phyloP scores from a whole-genome alignment of 2,797 vertebrate genomes.

The Phaenicophaeus curvirostris region DNA sequence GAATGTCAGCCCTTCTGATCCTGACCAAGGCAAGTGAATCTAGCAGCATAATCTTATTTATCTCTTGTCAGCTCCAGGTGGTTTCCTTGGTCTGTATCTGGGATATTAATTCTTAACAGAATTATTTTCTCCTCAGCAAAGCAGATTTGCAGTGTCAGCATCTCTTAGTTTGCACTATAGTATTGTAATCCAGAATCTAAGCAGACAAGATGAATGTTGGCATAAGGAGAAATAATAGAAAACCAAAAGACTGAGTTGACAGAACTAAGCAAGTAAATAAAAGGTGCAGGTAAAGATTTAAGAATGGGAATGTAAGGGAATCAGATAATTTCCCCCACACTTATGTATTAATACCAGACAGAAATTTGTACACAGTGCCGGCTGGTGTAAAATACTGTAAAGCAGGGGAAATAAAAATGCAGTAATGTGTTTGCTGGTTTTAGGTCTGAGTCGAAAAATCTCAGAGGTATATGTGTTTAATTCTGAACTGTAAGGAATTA shows the following conservation, averaged over 20 bases:
- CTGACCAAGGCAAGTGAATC: constrained; percentile 32
- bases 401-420: neutral
- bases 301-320: neutral
- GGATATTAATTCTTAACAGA: constrained; percentile 56
- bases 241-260: neutral
- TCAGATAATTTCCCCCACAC: neutral
- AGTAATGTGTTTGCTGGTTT: neutral
- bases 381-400: neutral
- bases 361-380: neutral
- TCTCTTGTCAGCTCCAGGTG: constrained; percentile 35
- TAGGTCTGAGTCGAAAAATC: neutral
- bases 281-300: neutral
- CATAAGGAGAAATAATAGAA: neutral
- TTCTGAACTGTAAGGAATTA: neutral
- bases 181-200: neutral
- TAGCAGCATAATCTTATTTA: constrained; percentile 40
- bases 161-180: neutral
- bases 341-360: neutral
- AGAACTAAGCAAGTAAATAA: neutral
- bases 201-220: neutral
- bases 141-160: constrained; percentile 39
- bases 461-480: neutral
- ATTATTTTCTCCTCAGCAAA: constrained; percentile 31
- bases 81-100: constrained; percentile 22
- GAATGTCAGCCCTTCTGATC: constrained; percentile 19